Evolutionary conservation across 2,888 invertebrate genomes (phyloP).

Genomic region (Brachypalpus laphriformis): DNA sequence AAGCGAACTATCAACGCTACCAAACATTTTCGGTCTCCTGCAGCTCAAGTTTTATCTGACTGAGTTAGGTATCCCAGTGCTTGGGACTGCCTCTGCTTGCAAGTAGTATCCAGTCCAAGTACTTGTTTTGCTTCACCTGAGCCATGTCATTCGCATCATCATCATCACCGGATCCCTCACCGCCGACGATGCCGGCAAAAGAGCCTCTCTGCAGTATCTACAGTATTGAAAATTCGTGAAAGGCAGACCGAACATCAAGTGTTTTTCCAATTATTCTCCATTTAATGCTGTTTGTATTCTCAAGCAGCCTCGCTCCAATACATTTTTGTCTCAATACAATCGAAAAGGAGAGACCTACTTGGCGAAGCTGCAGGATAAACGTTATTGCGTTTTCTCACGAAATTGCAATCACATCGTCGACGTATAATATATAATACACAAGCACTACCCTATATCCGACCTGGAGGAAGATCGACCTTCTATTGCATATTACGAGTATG

Average conservation of each 20-base stretch:
- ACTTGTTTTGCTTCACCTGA: not conserved
- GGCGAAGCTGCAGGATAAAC: conserved; percentile 34
- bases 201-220: not conserved
- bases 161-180: not conserved
- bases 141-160: conserved; percentile 5
- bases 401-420: conserved; percentile 57
- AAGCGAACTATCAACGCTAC: not conserved
- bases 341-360: not conserved
- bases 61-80: not conserved
- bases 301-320: conserved; percentile 5
- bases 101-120: not conserved
- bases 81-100: not conserved
- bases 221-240: conserved; percentile 5
- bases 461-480: not conserved
- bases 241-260: conserved; percentile 20
- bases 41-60: not conserved
- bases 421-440: conserved; percentile 12
- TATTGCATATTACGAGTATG: not conserved
- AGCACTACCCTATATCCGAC: not conserved
- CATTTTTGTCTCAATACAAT: conserved; percentile 1
- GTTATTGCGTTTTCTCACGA: conserved; percentile 67
- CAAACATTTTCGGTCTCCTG: not conserved
- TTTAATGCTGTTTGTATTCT: conserved; percentile 53
- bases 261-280: conserved; percentile 69
- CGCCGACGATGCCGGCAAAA: not conserved